A percentile compares a stretch with the other conserved stretches of the same genome.
These are phyloP conservation scores for Pelosia muscerda DNA, from an alignment of 2,888 invertebrate genomes.

Conservation along the genomic window DNA sequence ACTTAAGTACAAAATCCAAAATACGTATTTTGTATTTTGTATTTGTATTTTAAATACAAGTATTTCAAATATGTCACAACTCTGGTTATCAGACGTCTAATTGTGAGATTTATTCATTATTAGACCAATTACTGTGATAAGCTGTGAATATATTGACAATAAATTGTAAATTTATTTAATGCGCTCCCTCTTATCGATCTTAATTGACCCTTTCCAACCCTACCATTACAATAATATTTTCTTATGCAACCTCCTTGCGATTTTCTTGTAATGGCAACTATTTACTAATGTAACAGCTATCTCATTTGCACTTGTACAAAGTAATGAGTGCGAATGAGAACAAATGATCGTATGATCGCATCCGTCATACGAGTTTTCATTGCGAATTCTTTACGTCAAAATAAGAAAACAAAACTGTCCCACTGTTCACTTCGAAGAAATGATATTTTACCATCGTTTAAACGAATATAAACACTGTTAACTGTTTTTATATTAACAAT, in stretches of 20 bases:
- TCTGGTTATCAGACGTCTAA: background rate
- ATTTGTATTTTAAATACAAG: too few relatives aligned
- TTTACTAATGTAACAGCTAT: slow-evolving; percentile 45
- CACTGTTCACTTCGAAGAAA: slow-evolving; percentile 61
- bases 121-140: slow-evolving; percentile 1
- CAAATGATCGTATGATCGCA: slow-evolving; percentile 81
- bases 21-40: too few relatives aligned
- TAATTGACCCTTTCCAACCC: slow-evolving; percentile 57
- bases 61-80: too few relatives aligned
- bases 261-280: slow-evolving; percentile 61
- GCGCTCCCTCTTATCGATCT: slow-evolving; percentile 44
- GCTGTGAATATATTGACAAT: background rate
- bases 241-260: slow-evolving; percentile 48
- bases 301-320: slow-evolving; percentile 55
- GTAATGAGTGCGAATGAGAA: slow-evolving; percentile 56
- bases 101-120: slow-evolving; percentile 7
- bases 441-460: slow-evolving; percentile 55
- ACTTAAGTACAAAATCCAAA: too few relatives aligned
- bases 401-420: slow-evolving; percentile 68
- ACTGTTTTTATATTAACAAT: slow-evolving; percentile 52
- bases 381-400: slow-evolving; percentile 67
- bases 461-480: slow-evolving; percentile 43
- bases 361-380: slow-evolving; percentile 70
- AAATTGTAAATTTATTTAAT: background rate
- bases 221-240: slow-evolving; percentile 49